Conservation (phyloP, 2,113 vertebrate genomes). For the Laticauda colubrina region DNA sequence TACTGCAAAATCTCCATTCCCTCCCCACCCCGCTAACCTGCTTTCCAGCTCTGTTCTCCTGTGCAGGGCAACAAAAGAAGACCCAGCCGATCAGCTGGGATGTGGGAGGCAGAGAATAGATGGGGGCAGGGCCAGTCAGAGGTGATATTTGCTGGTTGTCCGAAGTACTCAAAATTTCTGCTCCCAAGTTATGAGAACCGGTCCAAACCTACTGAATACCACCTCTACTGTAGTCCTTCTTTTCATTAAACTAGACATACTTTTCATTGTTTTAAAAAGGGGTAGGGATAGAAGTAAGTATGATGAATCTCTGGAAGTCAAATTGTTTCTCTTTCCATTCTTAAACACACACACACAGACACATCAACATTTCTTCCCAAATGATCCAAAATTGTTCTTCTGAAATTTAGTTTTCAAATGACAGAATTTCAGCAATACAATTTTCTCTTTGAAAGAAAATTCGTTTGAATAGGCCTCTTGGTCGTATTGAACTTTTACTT, state of each 20-base stretch:
- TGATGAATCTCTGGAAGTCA: not conserved
- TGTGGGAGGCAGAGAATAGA: no score
- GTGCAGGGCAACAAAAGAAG: no score
- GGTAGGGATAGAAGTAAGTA: not conserved
- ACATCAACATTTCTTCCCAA: not conserved
- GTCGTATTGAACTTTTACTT: not conserved
- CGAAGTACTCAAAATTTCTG: no score
- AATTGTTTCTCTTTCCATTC: not conserved
- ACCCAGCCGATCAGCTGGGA: no score
- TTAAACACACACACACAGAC: not conserved
- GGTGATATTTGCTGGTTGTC: no score
- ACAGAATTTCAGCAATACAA: not conserved
- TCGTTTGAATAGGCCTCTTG: not conserved
- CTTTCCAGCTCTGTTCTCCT: no score
- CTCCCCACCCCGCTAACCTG: no score
- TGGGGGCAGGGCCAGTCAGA: no score
- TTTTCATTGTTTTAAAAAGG: not conserved
- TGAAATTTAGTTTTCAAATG: not conserved
- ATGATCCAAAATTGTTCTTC: not conserved
- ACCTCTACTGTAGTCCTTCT: not conserved
- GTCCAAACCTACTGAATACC: no score
- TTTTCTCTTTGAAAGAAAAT: not conserved
- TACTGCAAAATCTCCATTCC: no score
- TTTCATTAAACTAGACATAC: not conserved
- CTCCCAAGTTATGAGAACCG: no score